Evolutionary conservation across 2,797 vertebrate genomes (phyloP), one percentile per base, ranked within the genome.

Genomic region (Miichthys miiuy): DNA sequence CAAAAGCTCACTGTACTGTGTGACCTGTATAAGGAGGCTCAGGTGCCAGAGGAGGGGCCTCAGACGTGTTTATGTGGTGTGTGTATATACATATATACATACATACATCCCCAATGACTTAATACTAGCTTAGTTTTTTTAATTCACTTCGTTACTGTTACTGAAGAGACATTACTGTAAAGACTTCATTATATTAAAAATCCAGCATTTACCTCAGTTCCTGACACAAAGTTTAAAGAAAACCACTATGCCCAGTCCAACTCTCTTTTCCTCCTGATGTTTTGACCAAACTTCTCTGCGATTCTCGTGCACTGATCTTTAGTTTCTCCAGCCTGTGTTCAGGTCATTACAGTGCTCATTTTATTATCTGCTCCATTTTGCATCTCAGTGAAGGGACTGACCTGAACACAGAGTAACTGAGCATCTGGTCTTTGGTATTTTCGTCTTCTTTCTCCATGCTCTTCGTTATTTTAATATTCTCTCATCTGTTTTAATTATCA

Each of bases 401-500:
- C 57, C 72, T 70, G 51, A 63, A 48, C 66, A 58, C 71, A 14
- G 42, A 71, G 42, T 23, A 60, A 51, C 67, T 25, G 61, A 88
- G 83, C 88, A 93, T 93, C 91, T 91, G 91, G 66, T 85, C 65
- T 30, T 71, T 84, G 73, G 27, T 92, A 85, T 85, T 92, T 92
- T 74, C 1, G 69, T 86, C 64, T 50, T 61, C 70, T 84, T 86
- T 82, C 69, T 76, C 69, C 38, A 52, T 56, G 72, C 46, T 51
- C 72, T 62, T 81, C 67, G 65, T 82, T 91, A 83, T 79, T 90
- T 85, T 86, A 89, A 86, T 85, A 87, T 77, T 73, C 84, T 80
- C 78, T 93, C 88, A 88, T 91, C 87, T 90, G 86, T 86, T 93
- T 90, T 87, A 88, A 92, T 93, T 91, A 91, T 90, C 72, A 75